Evolutionary conservation across 2,113 vertebrate genomes (phyloP), one percentile per base, ranked within the genome.

Genomic region (Cavia aperea): DNA sequence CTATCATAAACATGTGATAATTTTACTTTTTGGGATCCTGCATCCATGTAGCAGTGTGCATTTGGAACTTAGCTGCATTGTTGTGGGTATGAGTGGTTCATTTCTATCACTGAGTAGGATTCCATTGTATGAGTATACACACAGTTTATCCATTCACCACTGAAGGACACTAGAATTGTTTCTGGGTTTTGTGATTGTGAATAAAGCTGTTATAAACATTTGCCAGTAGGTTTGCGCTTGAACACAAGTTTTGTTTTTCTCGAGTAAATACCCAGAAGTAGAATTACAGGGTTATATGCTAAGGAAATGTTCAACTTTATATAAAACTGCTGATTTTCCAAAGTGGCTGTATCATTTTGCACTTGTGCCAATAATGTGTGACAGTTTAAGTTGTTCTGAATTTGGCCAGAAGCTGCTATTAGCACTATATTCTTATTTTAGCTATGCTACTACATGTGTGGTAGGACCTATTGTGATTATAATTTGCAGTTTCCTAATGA

Each of bases 241-340:
- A 87, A 66, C 29, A 78, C 15, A 78, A 66, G 39, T 70, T 91
- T 88, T 93, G 15, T 89, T 95, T 89, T 63, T 95, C 39, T 93
- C 84, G 54, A 54, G n/a, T 68, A 83, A 90, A 82, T 63, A 72
- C 18, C 51, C 88, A 46, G 70, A n/a, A 89, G 51, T 90, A n/a
- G 19, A 6, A 84, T 46, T 90, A 8, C 39, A 86, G 49, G 49
- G 19, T 89, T 14, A 10, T 12, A 46, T 63, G 29, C 87, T 66
- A 36, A 93, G 60, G 26, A 9, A 79, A 43, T 29, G 2, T 94
- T 93, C 43, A 65, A 12, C 31, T 85, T 75, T 77, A 62, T 56
- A 58, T 70, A 79, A 90, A 88, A 43, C 81, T 88, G 14, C 75
- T 65, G 77, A 26, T 63, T 92, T 93, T 43, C 60, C n/a, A 82